Base-by-base conservation (phyloP, 1,140 invertebrate genomes). In the Macrosteles quadrilineatus region DNA sequence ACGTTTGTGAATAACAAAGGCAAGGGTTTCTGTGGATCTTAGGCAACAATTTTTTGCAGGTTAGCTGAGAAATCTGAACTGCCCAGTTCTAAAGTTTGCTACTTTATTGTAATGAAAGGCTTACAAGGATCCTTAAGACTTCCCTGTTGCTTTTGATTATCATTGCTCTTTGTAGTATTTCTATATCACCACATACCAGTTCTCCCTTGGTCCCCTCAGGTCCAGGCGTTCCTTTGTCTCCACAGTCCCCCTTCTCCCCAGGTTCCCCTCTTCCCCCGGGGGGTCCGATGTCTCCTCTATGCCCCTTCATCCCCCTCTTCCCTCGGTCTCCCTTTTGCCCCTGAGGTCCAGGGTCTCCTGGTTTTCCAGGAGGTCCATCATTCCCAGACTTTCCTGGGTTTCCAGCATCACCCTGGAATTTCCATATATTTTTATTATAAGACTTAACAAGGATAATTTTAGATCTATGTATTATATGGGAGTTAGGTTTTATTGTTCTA, bases 221-320 rank as follows among this genome's bases (percentile, higher is more conserved):
- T 59, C 91, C 91, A 69, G 85, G 80, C 62, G 80, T 77, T 9
- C 92, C 92, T 14, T 84, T 82, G 17, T 88, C 90, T 70, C 92
- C 91, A 77, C 91, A 91, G 75, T 72, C 32, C 31, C 45, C 57
- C 29, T 66, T 32, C 9, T 93, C 89, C 66, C 91, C 89, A 50
- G 86, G 83, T 73, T 90, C 80, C 27, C 92, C 92, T 47, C 85
- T 78, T 70, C 91, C 86, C 72, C 91, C 92, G 17, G 89, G 87
- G 45, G 85, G 83, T 69, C 92, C 92, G 68, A 85, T 81, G 79
- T 91, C 91, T 29, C 91, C 91, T 14, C 85, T 77, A 23, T 87
- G 81, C 11, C 91, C 91, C 79, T 90, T 88, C 0, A 85, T 82
- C 14, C 90, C 90, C 67, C 83, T 83, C 77, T 92, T 89, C 62